Percentiles rank a stretch among this genome's conserved stretches.
Conservation (phyloP, 2,888 invertebrate species). For the Digitonthophagus gazella region DNA sequence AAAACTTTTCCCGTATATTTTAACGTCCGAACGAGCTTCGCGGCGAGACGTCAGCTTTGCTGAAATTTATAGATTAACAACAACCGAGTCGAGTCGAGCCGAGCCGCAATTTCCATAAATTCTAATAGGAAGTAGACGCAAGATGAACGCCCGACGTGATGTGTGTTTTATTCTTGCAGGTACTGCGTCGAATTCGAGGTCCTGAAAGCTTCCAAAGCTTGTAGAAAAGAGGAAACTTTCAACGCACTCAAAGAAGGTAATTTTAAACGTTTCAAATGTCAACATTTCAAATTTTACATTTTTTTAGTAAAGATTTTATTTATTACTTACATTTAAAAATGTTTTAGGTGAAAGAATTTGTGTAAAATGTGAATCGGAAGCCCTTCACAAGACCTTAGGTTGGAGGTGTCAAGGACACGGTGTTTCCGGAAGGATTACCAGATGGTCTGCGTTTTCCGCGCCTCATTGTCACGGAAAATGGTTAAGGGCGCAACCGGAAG, state of each 20-base stretch:
- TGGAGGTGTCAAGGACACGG: constrained; percentile 87
- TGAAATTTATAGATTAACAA: too few relatives aligned
- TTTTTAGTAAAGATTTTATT: too few relatives aligned
- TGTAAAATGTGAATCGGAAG: constrained; percentile 80
- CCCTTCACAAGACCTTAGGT: constrained; percentile 69
- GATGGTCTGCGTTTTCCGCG: constrained; percentile 82
- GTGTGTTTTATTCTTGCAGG: constrained; percentile 58
- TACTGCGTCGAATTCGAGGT: constrained; percentile 86
- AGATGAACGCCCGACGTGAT: constrained; percentile 2
- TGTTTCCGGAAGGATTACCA: constrained; percentile 68
- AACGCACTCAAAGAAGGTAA: constrained; percentile 73
- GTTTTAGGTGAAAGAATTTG: constrained; percentile 70
- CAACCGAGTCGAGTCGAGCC: too few relatives aligned
- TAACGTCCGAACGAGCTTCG: too few relatives aligned
- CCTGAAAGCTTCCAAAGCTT: constrained; percentile 77
- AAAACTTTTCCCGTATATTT: too few relatives aligned
- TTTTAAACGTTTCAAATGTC: too few relatives aligned
- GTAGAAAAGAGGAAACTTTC: constrained; percentile 72
- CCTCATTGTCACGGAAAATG: constrained; percentile 89
- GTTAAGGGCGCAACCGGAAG: constrained; percentile 57
- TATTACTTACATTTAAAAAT: background rate
- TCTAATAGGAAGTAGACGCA: too few relatives aligned
- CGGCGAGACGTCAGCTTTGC: too few relatives aligned
- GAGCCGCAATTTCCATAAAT: too few relatives aligned
- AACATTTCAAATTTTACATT: too few relatives aligned